These are phyloP conservation scores for Berghia stephanieae DNA, from an alignment of 1,140 invertebrate species.

Conservation along the genomic window DNA sequence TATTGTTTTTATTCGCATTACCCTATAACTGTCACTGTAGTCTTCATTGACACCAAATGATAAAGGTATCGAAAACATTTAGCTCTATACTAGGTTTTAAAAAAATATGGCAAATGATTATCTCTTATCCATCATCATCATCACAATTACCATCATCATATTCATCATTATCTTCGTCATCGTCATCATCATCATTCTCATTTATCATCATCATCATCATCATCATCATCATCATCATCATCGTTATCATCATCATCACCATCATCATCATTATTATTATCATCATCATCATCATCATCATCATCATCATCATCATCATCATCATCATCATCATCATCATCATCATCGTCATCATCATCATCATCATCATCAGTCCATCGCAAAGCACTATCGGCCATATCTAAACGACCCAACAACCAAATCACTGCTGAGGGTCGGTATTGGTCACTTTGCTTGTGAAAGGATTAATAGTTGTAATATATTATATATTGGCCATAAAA, in stretches of 20 bases:
- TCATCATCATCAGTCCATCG: not conserved
- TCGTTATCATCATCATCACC: conserved; percentile 8
- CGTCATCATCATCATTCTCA: too few relatives aligned
- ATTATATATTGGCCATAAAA: not conserved
- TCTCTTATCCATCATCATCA: too few relatives aligned
- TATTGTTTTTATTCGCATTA: too few relatives aligned
- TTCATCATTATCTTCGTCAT: too few relatives aligned
- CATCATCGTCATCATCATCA: not conserved
- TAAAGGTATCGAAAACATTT: too few relatives aligned
- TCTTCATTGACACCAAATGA: too few relatives aligned
- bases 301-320: conserved; percentile 5
- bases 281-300: not conserved
- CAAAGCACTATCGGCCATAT: too few relatives aligned
- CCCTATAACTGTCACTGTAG: too few relatives aligned
- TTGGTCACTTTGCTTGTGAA: not conserved
- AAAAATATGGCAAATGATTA: too few relatives aligned
- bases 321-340: conserved; percentile 16
- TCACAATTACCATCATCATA: too few relatives aligned
- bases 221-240: conserved; percentile 3
- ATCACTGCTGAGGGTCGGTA: not conserved
- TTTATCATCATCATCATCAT: conserved; percentile 16
- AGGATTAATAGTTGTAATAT: not conserved
- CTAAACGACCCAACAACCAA: too few relatives aligned
- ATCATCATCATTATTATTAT: not conserved
- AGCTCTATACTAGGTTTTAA: too few relatives aligned